Percentiles rank a stretch among this genome's conserved stretches.
phyloP scores from a whole-genome alignment of 2,113 vertebrate species.

The Tinamus guttatus region DNA sequence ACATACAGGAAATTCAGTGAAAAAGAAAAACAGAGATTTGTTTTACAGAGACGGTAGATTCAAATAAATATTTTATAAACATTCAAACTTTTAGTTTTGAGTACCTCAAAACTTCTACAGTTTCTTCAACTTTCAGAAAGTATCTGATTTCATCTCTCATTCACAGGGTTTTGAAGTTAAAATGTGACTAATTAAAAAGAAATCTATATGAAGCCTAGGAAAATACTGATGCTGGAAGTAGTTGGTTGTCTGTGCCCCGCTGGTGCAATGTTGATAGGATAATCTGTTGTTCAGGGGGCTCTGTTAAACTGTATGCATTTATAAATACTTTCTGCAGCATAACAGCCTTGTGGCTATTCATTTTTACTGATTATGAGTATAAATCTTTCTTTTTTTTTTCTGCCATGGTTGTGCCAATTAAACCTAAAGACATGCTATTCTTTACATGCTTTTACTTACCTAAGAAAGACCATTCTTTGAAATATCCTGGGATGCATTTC shows the following conservation, averaged over 20 bases:
- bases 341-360: neutral
- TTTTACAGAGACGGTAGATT: neutral
- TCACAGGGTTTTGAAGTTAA: neutral
- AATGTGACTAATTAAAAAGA: neutral
- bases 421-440: too few species aligned
- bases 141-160: neutral
- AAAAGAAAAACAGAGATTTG: neutral
- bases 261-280: neutral
- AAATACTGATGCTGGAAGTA: neutral
- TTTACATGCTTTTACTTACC: neutral
- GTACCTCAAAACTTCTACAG: neutral
- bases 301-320: neutral
- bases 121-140: neutral
- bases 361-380: neutral
- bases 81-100: neutral
- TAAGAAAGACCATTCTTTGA: neutral
- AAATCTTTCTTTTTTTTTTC: neutral
- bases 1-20: neutral
- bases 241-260: accelerated
- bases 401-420: neutral
- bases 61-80: neutral
- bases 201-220: neutral
- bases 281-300: neutral
- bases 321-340: neutral
- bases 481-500: neutral